phyloP scores from a whole-genome alignment of 2,113 vertebrate species.

The Marmota flaviventris region DNA sequence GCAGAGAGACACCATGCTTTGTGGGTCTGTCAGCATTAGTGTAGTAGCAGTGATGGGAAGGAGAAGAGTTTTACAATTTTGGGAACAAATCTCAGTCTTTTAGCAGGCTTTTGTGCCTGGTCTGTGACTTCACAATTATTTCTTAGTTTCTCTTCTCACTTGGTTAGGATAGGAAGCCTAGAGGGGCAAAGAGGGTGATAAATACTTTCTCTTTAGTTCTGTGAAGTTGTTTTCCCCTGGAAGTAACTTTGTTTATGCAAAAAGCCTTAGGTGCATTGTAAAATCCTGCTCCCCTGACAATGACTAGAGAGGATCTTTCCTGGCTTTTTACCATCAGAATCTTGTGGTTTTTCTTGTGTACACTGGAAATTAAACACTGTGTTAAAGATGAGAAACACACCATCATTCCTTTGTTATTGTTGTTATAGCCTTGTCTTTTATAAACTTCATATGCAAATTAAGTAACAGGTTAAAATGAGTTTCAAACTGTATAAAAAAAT shows the following conservation, averaged over 20 bases:
- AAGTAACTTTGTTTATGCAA: not conserved
- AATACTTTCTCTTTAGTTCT: not conserved
- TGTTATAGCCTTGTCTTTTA: constrained; percentile 52
- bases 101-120: not conserved
- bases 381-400: constrained; percentile 30
- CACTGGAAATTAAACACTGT: not conserved
- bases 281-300: not conserved
- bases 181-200: not conserved
- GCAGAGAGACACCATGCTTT: not conserved
- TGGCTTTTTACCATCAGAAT: not conserved
- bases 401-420: not conserved
- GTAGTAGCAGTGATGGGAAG: not conserved
- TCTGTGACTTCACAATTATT: not conserved
- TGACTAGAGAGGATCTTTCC: not conserved
- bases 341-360: not conserved
- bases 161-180: not conserved
- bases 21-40: not conserved
- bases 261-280: not conserved
- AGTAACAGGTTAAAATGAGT: constrained; percentile 53
- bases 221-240: not conserved
- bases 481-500: constrained; percentile 61
- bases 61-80: not conserved
- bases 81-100: not conserved
- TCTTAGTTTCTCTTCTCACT: not conserved
- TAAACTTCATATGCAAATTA: constrained; percentile 64